Conservation (phyloP, 92 coral and sea anemone species). For the Bergia sp. region DNA sequence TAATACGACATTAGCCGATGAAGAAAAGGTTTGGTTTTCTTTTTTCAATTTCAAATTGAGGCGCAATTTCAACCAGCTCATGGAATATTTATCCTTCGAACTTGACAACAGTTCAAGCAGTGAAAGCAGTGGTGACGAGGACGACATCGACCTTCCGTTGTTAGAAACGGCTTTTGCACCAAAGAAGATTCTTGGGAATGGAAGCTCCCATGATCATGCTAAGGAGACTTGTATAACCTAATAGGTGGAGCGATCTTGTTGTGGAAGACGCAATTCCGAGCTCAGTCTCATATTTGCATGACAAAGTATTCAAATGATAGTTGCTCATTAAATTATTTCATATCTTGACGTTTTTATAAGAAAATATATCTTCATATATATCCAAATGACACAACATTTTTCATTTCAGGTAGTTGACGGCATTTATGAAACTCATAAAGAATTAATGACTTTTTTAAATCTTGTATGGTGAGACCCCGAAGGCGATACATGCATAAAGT, state of each 20-base stretch:
- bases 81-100: no score
- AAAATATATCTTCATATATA: background rate
- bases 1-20: no score
- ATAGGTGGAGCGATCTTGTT: slow-evolving; percentile 73
- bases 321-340: background rate
- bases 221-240: slow-evolving; percentile 66
- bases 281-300: slow-evolving; percentile 67
- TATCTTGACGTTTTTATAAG: background rate
- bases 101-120: no score
- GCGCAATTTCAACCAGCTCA: no score
- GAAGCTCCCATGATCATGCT: slow-evolving; percentile 66
- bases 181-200: slow-evolving; percentile 54
- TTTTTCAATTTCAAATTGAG: no score
- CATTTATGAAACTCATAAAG: slow-evolving; percentile 39
- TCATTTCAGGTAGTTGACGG: slow-evolving; percentile 64
- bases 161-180: slow-evolving; percentile 29
- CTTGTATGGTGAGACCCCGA: slow-evolving; percentile 64
- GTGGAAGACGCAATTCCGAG: slow-evolving; percentile 60
- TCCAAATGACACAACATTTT: slow-evolving; percentile 9
- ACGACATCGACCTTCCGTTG: slow-evolving; percentile 12
- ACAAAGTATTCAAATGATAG: slow-evolving; percentile 40
- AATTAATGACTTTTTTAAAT: slow-evolving; percentile 51
- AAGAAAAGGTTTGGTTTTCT: no score
- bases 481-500: background rate
- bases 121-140: background rate